Percentiles rank a stretch among this genome's conserved stretches.
Conservation (phyloP, 2,888 invertebrate genomes). For the Drosophila ezoana region DNA sequence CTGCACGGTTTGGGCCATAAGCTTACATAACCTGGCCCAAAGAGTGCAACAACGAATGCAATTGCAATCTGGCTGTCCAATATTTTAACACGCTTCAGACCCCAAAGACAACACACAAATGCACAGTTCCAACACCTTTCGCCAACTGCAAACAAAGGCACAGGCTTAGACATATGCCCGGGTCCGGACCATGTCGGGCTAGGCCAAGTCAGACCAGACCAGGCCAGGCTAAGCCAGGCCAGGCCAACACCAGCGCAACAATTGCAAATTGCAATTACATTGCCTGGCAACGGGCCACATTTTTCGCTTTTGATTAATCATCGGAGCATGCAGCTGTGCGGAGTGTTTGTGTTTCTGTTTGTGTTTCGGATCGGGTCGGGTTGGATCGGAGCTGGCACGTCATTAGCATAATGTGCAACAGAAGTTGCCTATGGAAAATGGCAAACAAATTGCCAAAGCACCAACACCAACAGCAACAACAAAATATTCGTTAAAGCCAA, state of each 20-base stretch:
- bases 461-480: slow-evolving; percentile 14
- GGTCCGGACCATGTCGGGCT: slow-evolving; percentile 37
- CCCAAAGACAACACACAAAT: slow-evolving; percentile 23
- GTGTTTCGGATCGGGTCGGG: slow-evolving; percentile 34
- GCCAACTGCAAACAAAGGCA: slow-evolving; percentile 65
- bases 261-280: slow-evolving; percentile 70
- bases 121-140: slow-evolving; percentile 65
- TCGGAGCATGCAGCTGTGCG: slow-evolving; percentile 65
- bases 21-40: slow-evolving; percentile 54
- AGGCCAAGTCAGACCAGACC: slow-evolving; percentile 25
- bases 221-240: slow-evolving; percentile 20
- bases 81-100: slow-evolving; percentile 52
- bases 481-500: slow-evolving; percentile 45
- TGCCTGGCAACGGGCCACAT: slow-evolving; percentile 69
- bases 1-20: slow-evolving; percentile 23
- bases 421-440: slow-evolving; percentile 74
- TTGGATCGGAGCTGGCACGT: slow-evolving; percentile 64
- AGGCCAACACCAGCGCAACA: slow-evolving; percentile 52
- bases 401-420: slow-evolving; percentile 80
- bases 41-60: slow-evolving; percentile 24
- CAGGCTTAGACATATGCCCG: slow-evolving; percentile 31
- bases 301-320: slow-evolving; percentile 73
- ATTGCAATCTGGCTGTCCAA: slow-evolving; percentile 45
- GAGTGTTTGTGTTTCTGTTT: slow-evolving; percentile 24
- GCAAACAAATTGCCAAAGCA: slow-evolving; percentile 74